phyloP scores from a whole-genome alignment of 2,888 invertebrate species.

The Branchellion lobata region DNA sequence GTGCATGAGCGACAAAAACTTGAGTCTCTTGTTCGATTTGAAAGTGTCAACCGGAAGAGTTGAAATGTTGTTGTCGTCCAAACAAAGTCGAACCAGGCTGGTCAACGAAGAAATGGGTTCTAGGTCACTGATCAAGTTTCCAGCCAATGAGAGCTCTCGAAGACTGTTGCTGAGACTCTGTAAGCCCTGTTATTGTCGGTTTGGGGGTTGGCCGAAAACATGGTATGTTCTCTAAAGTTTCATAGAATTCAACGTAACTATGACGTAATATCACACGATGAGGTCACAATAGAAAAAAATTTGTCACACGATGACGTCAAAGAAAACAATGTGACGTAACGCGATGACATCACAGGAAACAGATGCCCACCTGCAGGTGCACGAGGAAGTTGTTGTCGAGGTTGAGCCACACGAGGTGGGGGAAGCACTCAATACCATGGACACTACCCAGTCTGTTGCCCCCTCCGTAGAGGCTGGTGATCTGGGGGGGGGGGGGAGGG shows the following conservation, averaged over 20 bases:
- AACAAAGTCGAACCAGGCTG: constrained; percentile 56
- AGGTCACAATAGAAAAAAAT: no score
- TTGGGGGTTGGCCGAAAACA: no score
- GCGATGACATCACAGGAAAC: no score
- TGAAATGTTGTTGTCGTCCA: constrained; percentile 59
- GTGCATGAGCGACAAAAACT: constrained; percentile 59
- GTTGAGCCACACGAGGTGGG: constrained; percentile 3
- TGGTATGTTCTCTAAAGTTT: not conserved
- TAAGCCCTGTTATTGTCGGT: constrained; percentile 56
- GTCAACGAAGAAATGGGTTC: constrained; percentile 57
- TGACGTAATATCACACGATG: no score
- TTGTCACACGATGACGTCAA: no score
- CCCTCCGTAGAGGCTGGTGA: not conserved
- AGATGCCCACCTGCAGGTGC: no score
- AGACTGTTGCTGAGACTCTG: constrained; percentile 56
- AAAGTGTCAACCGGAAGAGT: constrained; percentile 56
- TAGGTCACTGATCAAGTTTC: constrained; percentile 59
- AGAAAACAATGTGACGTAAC: no score
- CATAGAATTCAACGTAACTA: not conserved
- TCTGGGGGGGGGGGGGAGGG: no score
- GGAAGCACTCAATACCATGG: not conserved
- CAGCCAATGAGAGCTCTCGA: constrained; percentile 60
- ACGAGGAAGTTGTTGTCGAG: not conserved
- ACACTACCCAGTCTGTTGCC: not conserved
- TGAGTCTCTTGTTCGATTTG: constrained; percentile 54